phyloP scores from a whole-genome alignment of 2,113 vertebrate species.

The Nothocercus nigrocapillus region DNA sequence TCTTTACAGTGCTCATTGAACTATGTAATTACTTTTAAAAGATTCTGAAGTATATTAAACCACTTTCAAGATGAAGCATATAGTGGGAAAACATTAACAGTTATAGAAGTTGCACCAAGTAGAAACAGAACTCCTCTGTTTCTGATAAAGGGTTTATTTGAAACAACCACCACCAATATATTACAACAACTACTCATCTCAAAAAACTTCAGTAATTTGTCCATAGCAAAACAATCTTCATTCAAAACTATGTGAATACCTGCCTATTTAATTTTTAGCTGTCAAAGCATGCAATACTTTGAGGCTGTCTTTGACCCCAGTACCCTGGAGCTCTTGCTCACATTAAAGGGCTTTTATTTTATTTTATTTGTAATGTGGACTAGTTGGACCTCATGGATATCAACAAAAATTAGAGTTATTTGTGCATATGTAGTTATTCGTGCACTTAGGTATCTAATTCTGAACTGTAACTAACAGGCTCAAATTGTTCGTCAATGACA shows the following conservation, averaged over 20 bases:
- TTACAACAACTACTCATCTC: not conserved
- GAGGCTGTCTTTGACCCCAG: not conserved
- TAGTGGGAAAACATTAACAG: not conserved
- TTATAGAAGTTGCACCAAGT: not conserved
- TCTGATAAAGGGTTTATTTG: not conserved
- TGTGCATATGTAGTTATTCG: not conserved
- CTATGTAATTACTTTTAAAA: constrained; percentile 34
- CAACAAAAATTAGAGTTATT: not conserved
- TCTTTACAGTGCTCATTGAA: not conserved
- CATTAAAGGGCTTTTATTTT: not conserved
- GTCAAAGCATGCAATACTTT: not conserved
- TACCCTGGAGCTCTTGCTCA: not conserved
- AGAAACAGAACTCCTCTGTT: not conserved
- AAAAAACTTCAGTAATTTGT: not conserved
- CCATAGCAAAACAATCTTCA: not conserved
- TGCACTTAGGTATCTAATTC: not conserved
- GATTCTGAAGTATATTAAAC: constrained; percentile 20
- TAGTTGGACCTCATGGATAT: not conserved
- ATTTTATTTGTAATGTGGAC: not conserved
- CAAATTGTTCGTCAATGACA: not conserved
- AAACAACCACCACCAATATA: not conserved
- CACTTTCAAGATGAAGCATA: not conserved
- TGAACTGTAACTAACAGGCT: not conserved
- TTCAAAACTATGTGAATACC: not conserved
- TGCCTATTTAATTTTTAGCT: not conserved